phyloP scores from a whole-genome alignment of 2,888 invertebrate species.

The Hydriomena furcata region DNA sequence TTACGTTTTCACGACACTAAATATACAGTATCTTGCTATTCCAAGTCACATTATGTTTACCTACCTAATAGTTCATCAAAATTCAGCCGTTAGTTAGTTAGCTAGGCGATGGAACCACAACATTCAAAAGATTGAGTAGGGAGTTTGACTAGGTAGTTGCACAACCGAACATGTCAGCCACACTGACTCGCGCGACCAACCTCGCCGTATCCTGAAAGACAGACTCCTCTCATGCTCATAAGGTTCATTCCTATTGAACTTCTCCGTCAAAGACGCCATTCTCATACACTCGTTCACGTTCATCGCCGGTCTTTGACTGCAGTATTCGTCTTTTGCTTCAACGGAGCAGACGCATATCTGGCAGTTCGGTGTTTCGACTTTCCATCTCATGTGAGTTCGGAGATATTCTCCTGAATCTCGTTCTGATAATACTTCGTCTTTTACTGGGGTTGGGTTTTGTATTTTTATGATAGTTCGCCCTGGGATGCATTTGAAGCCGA shows the following conservation, averaged over 20 bases:
- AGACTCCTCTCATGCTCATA: slow-evolving; percentile 53
- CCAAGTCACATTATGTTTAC: too few relatives aligned
- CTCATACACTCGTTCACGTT: slow-evolving; percentile 68
- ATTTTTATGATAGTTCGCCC: slow-evolving; percentile 61
- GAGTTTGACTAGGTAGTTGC: too few relatives aligned
- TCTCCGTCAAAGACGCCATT: slow-evolving; percentile 41
- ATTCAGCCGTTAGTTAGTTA: too few relatives aligned
- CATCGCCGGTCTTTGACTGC: slow-evolving; percentile 58
- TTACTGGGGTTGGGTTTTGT: not conserved
- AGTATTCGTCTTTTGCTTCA: slow-evolving; percentile 61
- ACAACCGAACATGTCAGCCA: slow-evolving; percentile 36
- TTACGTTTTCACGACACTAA: too few relatives aligned
- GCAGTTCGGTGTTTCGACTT: slow-evolving; percentile 50
- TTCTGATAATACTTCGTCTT: slow-evolving; percentile 3
- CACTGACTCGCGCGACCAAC: slow-evolving; percentile 48
- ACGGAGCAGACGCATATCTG: slow-evolving; percentile 64
- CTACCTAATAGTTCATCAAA: too few relatives aligned
- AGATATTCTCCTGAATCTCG: slow-evolving; percentile 34
- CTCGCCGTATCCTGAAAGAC: slow-evolving; percentile 59
- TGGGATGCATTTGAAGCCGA: slow-evolving; percentile 57
- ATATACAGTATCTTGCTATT: too few relatives aligned
- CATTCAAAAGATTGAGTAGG: too few relatives aligned
- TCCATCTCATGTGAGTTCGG: slow-evolving; percentile 53
- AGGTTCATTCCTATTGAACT: slow-evolving; percentile 43
- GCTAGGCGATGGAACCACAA: too few relatives aligned